Conservation (phyloP, 2,113 vertebrate genomes). For the Epinephelus cyanopodus region DNA sequence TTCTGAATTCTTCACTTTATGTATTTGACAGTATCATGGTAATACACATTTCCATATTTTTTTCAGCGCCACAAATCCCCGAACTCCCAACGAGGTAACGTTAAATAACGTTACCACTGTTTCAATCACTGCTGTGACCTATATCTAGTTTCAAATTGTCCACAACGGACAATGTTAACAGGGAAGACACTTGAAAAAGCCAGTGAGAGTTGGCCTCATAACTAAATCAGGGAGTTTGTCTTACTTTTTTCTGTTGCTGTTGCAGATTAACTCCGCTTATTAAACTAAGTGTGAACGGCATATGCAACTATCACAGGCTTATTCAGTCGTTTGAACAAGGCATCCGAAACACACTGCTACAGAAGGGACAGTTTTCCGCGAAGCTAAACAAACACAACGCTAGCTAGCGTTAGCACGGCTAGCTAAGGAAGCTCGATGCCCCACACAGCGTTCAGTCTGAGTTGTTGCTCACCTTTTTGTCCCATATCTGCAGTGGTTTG, state of each 20-base stretch:
- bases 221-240: not conserved
- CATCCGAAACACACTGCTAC: not conserved
- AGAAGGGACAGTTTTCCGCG: not conserved
- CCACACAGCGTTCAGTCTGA: not conserved
- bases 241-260: not conserved
- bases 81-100: not conserved
- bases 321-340: not conserved
- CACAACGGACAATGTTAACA: not conserved
- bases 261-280: not conserved
- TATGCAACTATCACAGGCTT: not conserved
- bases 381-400: not conserved
- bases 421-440: conserved; percentile 1
- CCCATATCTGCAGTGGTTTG: conserved; percentile 97
- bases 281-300: too few species aligned
- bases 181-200: not conserved
- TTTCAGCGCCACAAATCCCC: too few species aligned
- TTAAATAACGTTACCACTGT: too few species aligned
- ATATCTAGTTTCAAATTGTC: conserved; percentile 2
- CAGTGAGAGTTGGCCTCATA: not conserved
- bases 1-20: too few species aligned
- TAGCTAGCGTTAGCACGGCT: conserved; percentile 17
- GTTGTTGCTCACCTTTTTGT: conserved; percentile 89
- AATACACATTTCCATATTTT: not conserved
- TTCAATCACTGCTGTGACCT: not conserved
- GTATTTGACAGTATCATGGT: too few species aligned